These are phyloP conservation scores for Apodemia zela DNA, from an alignment of 2,888 invertebrate genomes.

Conservation along the genomic window DNA sequence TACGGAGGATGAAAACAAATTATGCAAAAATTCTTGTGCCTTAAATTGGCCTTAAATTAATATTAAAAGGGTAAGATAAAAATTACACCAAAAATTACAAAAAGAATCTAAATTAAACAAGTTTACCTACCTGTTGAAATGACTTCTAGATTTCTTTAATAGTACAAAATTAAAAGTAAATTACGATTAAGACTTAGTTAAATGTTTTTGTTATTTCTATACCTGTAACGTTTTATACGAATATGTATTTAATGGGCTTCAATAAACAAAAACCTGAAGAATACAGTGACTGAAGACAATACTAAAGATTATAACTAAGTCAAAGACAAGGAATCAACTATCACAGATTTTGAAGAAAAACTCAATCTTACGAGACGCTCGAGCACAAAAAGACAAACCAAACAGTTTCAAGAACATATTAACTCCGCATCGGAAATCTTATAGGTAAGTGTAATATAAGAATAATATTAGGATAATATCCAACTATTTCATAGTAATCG, in stretches of 20 bases:
- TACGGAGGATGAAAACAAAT: constrained; percentile 64
- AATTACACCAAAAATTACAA: constrained; percentile 58
- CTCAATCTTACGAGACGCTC: neutral
- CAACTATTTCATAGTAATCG: neutral
- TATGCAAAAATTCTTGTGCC: constrained; percentile 69
- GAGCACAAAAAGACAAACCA: neutral
- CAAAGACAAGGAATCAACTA: constrained; percentile 19
- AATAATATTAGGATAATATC: neutral
- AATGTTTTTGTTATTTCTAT: constrained; percentile 73
- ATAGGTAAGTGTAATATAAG: neutral
- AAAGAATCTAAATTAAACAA: constrained; percentile 70
- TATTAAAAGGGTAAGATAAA: constrained; percentile 74
- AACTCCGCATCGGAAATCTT: constrained; percentile 8
- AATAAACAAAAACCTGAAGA: constrained; percentile 52
- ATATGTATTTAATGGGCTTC: constrained; percentile 68
- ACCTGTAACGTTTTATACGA: constrained; percentile 75
- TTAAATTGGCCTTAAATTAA: constrained; percentile 81
- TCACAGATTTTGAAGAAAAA: constrained; percentile 17
- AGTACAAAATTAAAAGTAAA: constrained; percentile 78
- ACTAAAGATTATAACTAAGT: constrained; percentile 38
- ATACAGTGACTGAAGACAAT: constrained; percentile 55
- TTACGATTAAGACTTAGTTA: constrained; percentile 77
- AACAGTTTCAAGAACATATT: constrained; percentile 14
- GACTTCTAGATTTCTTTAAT: constrained; percentile 77
- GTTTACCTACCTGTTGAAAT: constrained; percentile 75